A percentile compares a stretch with the other conserved stretches of the same genome.
Conservation (phyloP, 35 echinoderm and acorn worm genomes). For the Antedon bifida region DNA sequence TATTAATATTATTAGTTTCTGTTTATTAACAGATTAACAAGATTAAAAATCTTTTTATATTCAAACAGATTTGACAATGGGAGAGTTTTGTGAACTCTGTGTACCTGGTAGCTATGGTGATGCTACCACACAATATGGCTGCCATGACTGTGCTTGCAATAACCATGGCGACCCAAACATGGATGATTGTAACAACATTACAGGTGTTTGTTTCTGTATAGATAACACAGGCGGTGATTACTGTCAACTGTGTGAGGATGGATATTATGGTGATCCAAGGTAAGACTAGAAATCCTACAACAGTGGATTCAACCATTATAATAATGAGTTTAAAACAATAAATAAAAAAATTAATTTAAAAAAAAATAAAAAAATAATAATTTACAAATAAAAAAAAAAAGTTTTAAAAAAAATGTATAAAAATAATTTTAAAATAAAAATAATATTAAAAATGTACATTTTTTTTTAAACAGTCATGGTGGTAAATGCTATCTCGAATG, state of each 20-base stretch:
- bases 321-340: no score
- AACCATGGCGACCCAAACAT: slow-evolving; percentile 51
- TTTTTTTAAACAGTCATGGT: background rate
- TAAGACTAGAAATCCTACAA: no score
- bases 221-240: slow-evolving; percentile 61
- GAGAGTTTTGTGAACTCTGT: slow-evolving; percentile 66
- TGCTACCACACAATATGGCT: slow-evolving; percentile 43
- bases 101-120: slow-evolving; percentile 71
- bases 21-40: no score
- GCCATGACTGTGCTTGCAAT: slow-evolving; percentile 68
- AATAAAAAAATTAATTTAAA: no score
- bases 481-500: background rate
- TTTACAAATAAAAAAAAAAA: no score
- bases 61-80: slow-evolving; percentile 77
- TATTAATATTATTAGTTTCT: no score
- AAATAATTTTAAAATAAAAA: no score
- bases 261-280: slow-evolving; percentile 86
- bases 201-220: slow-evolving; percentile 57
- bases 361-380: no score
- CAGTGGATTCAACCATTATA: no score
- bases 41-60: no score
- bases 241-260: slow-evolving; percentile 51
- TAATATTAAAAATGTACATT: no score
- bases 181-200: slow-evolving; percentile 41
- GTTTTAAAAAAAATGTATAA: no score